Evolutionary conservation across 2,797 vertebrate genomes (phyloP), one percentile per base, ranked within the genome.

Genomic region (Periparus ater): DNA sequence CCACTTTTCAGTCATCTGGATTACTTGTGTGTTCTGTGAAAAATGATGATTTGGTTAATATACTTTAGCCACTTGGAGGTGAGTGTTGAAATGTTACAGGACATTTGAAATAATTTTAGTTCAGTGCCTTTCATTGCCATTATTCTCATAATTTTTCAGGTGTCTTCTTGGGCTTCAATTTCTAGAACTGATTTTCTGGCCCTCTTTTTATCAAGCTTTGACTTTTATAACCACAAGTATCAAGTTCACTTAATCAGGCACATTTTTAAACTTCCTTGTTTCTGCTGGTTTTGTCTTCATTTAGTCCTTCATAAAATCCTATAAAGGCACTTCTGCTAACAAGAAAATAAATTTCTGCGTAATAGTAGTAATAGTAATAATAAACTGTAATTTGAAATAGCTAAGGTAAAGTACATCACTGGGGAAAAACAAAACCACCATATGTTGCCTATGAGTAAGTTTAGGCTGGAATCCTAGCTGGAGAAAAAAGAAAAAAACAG

Each of bases 351-450:
- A 11, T 53, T 81, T 62, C 34, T 89, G 20, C 9, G 1, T 63
- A 27, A 8, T 7, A 30, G 21, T 29, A 21, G 26, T 20, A 71
- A 40, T 54, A 36, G 15, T 9, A 30, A 16, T 19, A 65, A 54
- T 48, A 50, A 78, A 44, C 16, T 38, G 9, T 60, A n/a, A 80
- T 61, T 27, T 47, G 18, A 57, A 75, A 36, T 70, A 58, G 4
- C 50, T 71, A 27, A 18, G 15, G 18, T 68, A 34, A 85, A 54
- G 34, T n/a, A 14, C 9, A 14, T 45, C 42, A 36, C 6, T 51
- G 13, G 17, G 8, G 4, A 5, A 13, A 68, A 70, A 19, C 17
- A 30, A 48, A 23, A 0, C 6, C 27, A 34, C 23, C 9, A 2
- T 50, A 20, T 55, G 16, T 22, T 66, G 18, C 34, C 21, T n/a